phyloP scores from a whole-genome alignment of 2,113 vertebrate species.

The Rhea americana region DNA sequence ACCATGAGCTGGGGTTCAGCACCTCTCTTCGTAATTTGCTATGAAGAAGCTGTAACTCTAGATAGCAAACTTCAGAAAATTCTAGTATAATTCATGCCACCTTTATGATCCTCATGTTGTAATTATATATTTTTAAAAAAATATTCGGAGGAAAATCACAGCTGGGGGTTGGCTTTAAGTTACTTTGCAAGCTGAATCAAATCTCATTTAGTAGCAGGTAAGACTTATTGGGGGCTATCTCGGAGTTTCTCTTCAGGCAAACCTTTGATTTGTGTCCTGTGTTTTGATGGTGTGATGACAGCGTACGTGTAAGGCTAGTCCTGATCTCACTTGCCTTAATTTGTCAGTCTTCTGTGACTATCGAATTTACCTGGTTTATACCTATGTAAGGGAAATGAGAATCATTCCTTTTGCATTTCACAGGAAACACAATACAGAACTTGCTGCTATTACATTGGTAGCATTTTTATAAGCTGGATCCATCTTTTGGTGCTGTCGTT shows the following conservation, averaged over 20 bases:
- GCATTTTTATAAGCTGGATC: slow-evolving; percentile 50
- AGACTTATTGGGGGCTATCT: background rate
- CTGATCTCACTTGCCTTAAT: background rate
- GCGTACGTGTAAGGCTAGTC: background rate
- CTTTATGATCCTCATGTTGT: slow-evolving; percentile 26
- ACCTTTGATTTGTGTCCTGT: slow-evolving; percentile 28
- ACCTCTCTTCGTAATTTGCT: background rate
- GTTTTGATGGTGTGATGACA: background rate
- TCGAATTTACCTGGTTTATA: background rate
- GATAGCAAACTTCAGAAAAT: slow-evolving; percentile 1
- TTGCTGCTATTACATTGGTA: background rate
- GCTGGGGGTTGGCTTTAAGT: slow-evolving; percentile 34
- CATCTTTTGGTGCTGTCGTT: slow-evolving; percentile 50
- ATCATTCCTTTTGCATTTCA: slow-evolving; percentile 13
- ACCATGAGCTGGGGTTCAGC: too few relatives aligned
- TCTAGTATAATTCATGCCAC: background rate
- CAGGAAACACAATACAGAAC: slow-evolving; percentile 25
- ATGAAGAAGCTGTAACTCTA: background rate
- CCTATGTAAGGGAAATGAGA: background rate
- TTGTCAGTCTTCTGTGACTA: background rate
- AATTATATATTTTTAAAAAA: slow-evolving; percentile 10
- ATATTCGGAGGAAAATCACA: slow-evolving; percentile 24
- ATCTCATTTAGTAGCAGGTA: slow-evolving; percentile 37
- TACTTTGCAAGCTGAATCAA: background rate
- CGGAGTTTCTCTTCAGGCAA: slow-evolving; percentile 20